These are phyloP conservation scores for Chaenogobius annularis DNA, from an alignment of 2,113 vertebrate genomes.

Conservation along the genomic window DNA sequence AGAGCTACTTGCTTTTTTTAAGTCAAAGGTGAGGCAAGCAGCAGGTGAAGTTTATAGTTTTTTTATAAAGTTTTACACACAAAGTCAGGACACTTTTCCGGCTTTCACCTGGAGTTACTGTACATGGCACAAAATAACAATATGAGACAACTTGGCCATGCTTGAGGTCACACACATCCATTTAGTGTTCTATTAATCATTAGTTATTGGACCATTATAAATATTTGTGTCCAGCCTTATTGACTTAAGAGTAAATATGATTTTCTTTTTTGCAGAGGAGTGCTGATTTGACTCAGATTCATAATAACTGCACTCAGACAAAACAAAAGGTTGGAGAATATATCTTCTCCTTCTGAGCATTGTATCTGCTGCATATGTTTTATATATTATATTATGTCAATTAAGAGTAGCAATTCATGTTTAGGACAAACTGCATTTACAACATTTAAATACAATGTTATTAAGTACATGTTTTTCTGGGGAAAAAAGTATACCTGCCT, in stretches of 20 bases:
- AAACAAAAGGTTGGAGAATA: background rate
- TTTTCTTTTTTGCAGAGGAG: background rate
- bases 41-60: background rate
- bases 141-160: background rate
- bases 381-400: too few relatives aligned
- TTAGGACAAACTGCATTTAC: too few relatives aligned
- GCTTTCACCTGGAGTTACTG: background rate
- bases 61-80: background rate
- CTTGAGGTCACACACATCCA: background rate
- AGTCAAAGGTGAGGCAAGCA: background rate
- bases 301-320: background rate
- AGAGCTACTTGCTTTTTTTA: background rate
- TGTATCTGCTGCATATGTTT: too few relatives aligned
- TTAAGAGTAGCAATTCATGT: too few relatives aligned
- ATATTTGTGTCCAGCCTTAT: too few relatives aligned
- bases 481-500: conserved; percentile 30
- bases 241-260: background rate
- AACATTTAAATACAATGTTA: background rate
- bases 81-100: background rate
- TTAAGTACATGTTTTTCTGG: conserved; percentile 9
- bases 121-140: background rate
- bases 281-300: background rate
- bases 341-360: background rate
- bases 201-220: too few relatives aligned
- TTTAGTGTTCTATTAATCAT: too few relatives aligned